Evolutionary conservation across 2,888 invertebrate genomes (phyloP), one percentile per base, ranked within the genome.

Genomic region (Seira ritae): DNA sequence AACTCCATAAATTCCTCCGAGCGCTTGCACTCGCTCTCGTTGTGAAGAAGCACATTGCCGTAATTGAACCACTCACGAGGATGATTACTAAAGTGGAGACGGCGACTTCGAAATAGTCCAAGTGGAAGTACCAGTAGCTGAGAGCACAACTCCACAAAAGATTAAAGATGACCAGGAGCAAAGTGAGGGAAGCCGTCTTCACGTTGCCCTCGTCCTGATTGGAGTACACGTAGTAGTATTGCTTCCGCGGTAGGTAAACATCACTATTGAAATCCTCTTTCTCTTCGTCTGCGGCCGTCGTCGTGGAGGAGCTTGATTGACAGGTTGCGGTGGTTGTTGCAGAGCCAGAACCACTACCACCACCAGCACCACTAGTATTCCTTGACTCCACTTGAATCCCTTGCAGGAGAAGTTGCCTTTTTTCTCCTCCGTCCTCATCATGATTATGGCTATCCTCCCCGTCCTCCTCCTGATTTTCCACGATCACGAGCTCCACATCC

Each of bases 101-200:
- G 22, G 78, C 86, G 3, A 76, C 67, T 50, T 55, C 12, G 23
- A 72, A 75, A 74, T 84, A 76, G 66, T 76, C 73, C 77, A 76
- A 23, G 17, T 74, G 77, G 75, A 82, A 77, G 67, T 85, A 67
- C 84, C 86, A 86, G 77, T 84, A 86, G 37, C 71, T 72, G 10
- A 80, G 65, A 15, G 71, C 72, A 62, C 72, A 60, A 72, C 78
- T 81, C 85, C 85, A 85, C n/a, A 78, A 15, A 37, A 85, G 78
- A 72, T 84, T 78, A 72, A 79, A 78, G 19, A 73, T n/a, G 10
- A 66, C 72, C 50, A 84, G 78, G 20, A 72, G 42, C 23, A 85
- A 24, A 24, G 80, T 81, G 15, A 76, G 46, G 17, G 75, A 69
- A 6, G 85, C 84, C 3, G n/a, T 55, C 55, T 55, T 55, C 3